These are phyloP conservation scores for Semotilus atromaculatus DNA, from an alignment of 2,797 vertebrate species.

Conservation along the genomic window DNA sequence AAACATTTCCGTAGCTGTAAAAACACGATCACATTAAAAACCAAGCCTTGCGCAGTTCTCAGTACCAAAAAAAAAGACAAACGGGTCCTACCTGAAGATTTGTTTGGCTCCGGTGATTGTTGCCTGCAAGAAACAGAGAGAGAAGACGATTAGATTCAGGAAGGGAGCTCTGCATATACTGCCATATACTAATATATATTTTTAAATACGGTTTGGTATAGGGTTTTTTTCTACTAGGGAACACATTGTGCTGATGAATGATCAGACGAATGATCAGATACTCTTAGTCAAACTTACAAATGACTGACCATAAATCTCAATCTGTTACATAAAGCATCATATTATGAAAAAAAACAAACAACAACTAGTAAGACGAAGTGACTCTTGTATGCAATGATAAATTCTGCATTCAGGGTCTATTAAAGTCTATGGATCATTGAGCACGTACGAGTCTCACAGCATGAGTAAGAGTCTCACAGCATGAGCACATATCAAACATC, in stretches of 20 bases:
- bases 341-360: background rate
- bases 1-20: conserved; percentile 10
- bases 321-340: background rate
- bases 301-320: background rate
- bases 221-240: too few relatives aligned
- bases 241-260: too few relatives aligned
- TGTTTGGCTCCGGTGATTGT: conserved; percentile 24
- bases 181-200: background rate
- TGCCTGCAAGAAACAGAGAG: conserved; percentile 50
- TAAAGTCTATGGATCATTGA: conserved; percentile 16
- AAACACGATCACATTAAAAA: background rate
- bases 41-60: background rate
- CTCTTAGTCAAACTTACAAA: background rate
- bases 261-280: background rate
- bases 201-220: background rate
- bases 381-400: background rate
- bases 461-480: background rate
- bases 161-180: conserved; percentile 3
- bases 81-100: conserved; percentile 51
- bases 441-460: conserved; percentile 1
- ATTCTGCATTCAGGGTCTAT: background rate
- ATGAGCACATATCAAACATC: conserved; percentile 47
- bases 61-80: conserved; percentile 10
- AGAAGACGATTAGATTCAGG: conserved; percentile 29
- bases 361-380: background rate